Base-by-base conservation (phyloP, 2,113 vertebrate species). In the Chloropsis hardwickii region DNA sequence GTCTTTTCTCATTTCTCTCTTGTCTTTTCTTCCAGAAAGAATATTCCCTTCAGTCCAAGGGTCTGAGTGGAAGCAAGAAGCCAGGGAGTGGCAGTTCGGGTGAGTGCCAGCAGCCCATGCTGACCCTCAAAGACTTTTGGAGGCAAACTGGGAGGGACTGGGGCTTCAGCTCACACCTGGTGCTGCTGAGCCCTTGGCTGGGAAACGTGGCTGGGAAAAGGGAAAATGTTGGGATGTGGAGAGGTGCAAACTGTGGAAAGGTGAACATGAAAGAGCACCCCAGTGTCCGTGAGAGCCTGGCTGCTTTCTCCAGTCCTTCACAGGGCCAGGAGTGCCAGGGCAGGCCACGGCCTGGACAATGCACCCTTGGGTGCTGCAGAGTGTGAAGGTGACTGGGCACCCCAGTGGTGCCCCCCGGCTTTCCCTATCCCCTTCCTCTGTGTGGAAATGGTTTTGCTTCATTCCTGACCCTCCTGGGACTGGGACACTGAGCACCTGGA, bases 21-120 rank as follows among this genome's bases (percentile, higher is more conserved):
- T 74, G 45, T 95, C 93, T 78, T 97, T 96, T 83, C 86, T 93
- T 94, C 53, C 97, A 99, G 98, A 98, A 98, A 97, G 98, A 97
- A 95, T 98, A 98, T 81, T 98, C 97, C 77, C 93, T 98, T 29
- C 96, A 97, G 93, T 86, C 95, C 86, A 94, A 97, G 76, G 94
- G 96, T 91, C 94, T 72, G 1, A 94, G 81, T 81, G 97, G 97
- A 96, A 98, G 97, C 5, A 84, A 96, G 93, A 98, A 98, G 70
- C 96, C 97, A 35, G 45, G 74, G 67, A 88, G 87, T 61, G 76
- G 97, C 25, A 73, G 97, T 72, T 82, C 95, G n/a, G 98, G 98
- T 99, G 95, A 98, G 98, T 97, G 28, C 44, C 45, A 42, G 33
- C 45, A 69, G 47, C 31, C 31, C 7, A 3, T 10, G 10, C 25